Evolutionary conservation across 2,888 invertebrate genomes (phyloP).

Genomic region (Theretra japonica): DNA sequence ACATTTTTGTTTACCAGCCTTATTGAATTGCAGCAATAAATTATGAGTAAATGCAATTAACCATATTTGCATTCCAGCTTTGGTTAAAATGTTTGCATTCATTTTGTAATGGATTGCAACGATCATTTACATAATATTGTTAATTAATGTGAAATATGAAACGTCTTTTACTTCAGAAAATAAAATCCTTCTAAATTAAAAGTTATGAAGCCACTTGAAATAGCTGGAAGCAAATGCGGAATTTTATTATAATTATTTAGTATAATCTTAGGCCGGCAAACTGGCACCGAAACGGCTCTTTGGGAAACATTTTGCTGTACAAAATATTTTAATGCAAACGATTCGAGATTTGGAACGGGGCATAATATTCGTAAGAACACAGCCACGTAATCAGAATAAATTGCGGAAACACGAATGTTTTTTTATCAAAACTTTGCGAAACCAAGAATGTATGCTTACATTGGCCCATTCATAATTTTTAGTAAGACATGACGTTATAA

Average conservation of each 20-base stretch:
- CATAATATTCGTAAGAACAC: slow-evolving; percentile 16
- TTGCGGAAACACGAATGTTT: not conserved
- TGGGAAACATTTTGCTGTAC: slow-evolving; percentile 34
- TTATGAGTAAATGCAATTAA: not conserved
- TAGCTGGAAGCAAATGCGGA: not conserved
- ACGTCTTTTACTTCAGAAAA: not conserved
- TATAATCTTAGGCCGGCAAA: slow-evolving; percentile 25
- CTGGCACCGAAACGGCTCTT: slow-evolving; percentile 36
- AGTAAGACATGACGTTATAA: not conserved
- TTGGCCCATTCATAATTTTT: not conserved
- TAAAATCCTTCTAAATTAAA: not conserved
- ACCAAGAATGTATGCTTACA: not conserved
- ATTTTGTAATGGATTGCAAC: not conserved
- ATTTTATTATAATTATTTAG: slow-evolving; percentile 40
- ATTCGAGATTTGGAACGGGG: slow-evolving; percentile 27
- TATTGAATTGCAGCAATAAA: not conserved
- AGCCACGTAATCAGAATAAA: slow-evolving; percentile 24
- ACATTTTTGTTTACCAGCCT: not conserved
- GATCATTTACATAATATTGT: not conserved
- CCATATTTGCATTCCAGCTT: not conserved
- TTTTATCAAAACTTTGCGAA: not conserved
- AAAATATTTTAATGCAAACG: slow-evolving; percentile 33
- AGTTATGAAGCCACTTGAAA: not conserved
- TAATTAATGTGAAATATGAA: not conserved
- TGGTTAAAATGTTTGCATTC: not conserved